Conservation (phyloP, 2,113 vertebrate species). For the Butorides virescens region DNA sequence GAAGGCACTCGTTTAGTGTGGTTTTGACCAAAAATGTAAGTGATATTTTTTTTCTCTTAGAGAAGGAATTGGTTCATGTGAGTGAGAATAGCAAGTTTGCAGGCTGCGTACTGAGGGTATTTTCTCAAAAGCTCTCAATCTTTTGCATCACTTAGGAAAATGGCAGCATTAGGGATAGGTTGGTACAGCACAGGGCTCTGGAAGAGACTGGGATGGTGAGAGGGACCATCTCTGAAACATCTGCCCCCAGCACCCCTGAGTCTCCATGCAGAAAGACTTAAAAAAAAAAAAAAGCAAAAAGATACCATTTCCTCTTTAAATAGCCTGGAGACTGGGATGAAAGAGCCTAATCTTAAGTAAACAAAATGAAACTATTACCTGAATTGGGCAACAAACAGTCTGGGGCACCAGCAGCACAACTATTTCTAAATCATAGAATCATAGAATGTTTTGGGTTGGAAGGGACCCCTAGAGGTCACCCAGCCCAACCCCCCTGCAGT, state of each 20-base stretch:
- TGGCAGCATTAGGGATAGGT: fast-evolving
- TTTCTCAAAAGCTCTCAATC: background rate
- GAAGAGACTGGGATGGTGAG: background rate
- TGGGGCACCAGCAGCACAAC: fast-evolving
- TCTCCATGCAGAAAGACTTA: background rate
- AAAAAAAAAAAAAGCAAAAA: background rate
- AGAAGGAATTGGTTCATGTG: background rate
- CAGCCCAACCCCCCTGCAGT: too few relatives aligned
- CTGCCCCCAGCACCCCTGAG: background rate
- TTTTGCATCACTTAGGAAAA: background rate
- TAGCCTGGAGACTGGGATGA: background rate
- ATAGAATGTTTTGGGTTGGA: too few relatives aligned
- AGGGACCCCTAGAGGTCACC: too few relatives aligned
- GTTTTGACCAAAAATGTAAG: background rate
- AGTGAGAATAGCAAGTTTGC: background rate
- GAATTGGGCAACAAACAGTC: background rate
- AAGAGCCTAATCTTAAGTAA: background rate
- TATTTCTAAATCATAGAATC: background rate
- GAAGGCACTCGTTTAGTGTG: background rate
- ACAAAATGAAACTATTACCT: background rate
- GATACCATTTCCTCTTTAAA: background rate
- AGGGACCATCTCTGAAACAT: background rate
- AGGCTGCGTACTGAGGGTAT: background rate
- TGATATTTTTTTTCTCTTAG: background rate
- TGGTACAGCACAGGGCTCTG: background rate